A percentile compares a stretch with the other conserved stretches of the same genome.
Evolutionary conservation across 2,797 vertebrate species (phyloP).

Genomic region (Myotis myotis): DNA sequence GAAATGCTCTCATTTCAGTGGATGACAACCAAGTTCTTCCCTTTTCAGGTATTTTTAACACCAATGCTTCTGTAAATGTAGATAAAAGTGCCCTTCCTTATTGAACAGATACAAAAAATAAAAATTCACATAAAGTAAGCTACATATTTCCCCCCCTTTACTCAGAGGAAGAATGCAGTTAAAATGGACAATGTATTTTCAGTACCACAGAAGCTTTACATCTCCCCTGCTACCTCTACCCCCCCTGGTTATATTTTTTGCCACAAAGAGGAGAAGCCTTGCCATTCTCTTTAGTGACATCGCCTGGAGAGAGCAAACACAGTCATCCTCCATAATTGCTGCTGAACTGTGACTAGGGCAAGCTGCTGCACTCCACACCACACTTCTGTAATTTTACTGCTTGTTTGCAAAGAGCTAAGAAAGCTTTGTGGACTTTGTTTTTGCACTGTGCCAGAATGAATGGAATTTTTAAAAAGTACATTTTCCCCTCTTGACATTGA

Average conservation of each 20-base stretch:
- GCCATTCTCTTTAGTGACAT: constrained; percentile 70
- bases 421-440: constrained; percentile 30
- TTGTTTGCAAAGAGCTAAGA: constrained; percentile 43
- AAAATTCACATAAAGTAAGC: constrained; percentile 13
- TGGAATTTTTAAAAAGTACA: not conserved
- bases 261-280: constrained; percentile 62
- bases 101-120: constrained; percentile 57
- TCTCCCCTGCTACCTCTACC: not conserved
- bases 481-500: not conserved
- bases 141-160: not conserved
- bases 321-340: constrained; percentile 46
- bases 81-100: constrained; percentile 61
- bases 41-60: not conserved
- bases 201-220: constrained; percentile 27
- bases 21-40: not conserved
- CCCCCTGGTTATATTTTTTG: constrained; percentile 25
- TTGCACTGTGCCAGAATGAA: constrained; percentile 2
- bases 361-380: not conserved
- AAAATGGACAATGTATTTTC: constrained; percentile 66
- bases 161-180: constrained; percentile 5
- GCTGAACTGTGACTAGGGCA: constrained; percentile 38
- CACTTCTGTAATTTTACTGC: not conserved
- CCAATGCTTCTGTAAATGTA: not conserved
- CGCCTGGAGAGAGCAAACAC: constrained; percentile 74
- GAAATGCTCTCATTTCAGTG: not conserved